Conservation (phyloP, 2,113 vertebrate genomes). For the Campylomormyrus numenius region DNA sequence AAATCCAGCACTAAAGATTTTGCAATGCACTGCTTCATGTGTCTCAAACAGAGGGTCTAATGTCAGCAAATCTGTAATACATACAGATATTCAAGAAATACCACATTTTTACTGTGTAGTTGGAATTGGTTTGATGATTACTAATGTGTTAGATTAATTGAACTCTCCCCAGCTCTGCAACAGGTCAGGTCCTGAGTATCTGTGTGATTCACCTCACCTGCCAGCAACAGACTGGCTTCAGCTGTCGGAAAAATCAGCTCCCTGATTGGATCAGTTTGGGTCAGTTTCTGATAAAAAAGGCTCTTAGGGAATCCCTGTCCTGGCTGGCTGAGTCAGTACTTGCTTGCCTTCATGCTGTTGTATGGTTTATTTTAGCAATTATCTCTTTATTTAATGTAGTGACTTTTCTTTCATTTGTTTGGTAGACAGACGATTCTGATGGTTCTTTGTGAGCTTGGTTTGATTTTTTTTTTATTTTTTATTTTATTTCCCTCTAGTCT, state of each 20-base stretch:
- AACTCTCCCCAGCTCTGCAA: neutral
- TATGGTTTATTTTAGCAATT: neutral
- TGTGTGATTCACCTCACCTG: neutral
- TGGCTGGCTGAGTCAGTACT: neutral
- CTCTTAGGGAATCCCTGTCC: no score
- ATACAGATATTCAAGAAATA: neutral
- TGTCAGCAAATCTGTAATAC: neutral
- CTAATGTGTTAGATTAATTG: neutral
- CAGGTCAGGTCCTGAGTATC: neutral
- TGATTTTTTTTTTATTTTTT: no score
- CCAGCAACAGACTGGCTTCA: neutral
- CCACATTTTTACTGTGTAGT: neutral
- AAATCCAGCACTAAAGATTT: neutral
- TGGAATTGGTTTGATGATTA: neutral
- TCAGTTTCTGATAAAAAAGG: neutral
- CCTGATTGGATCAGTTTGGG: neutral
- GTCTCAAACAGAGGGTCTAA: neutral
- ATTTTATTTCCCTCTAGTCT: neutral
- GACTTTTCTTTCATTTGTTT: neutral
- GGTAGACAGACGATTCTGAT: neutral
- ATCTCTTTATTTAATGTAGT: neutral
- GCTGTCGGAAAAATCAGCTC: neutral
- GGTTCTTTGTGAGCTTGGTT: neutral
- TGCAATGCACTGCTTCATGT: neutral
- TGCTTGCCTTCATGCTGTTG: neutral